Evolutionary conservation across 2,888 invertebrate genomes (phyloP), one percentile per base, ranked within the genome.

Genomic region (Amorpha juglandis): DNA sequence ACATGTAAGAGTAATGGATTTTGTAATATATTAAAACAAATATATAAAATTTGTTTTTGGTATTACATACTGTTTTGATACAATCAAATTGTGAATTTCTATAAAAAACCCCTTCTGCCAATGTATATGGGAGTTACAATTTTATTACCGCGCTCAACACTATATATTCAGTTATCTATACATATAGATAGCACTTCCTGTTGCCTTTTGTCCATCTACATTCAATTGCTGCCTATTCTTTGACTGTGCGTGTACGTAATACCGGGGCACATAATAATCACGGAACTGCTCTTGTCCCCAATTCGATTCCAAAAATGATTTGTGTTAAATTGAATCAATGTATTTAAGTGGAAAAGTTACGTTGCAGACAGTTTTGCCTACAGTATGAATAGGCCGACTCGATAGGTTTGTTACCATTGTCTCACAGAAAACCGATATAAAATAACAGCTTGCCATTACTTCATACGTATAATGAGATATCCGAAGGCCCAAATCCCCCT

Each of bases 161-260:
- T 58, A 58, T 58, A 58, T 58, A 58, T 42, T 38, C 19, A 42
- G 58, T 42, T 58, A 58, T 12, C 58, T 38, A 58, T 42, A 19
- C 42, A 58, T 19, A 58, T 58, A 55, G 35, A 55, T n/a, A 58
- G 12, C 42, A 58, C 38, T 42, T 58, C 58, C 58, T 58, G 58
- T 19, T 38, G 42, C 38, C 58, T 58, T 42, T 58, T 58, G 58
- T 58, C 58, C 58, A 58, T 58, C 42, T 16, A 58, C 19, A 38
- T 38, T 58, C 42, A 42, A 58, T 58, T 58, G 42, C 58, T 19
- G 58, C 6, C 55, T 19, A 58, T 58, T 58, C 58, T 58, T 58
- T 38, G 58, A 42, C 19, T 38, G 4, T 58, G 2, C 16, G 58
- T 58, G 19, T 50, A 50, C 50, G 50, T 50, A 19, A 19, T 16